phyloP scores from a whole-genome alignment of 2,888 invertebrate species.

The Calephelis perditalis region DNA sequence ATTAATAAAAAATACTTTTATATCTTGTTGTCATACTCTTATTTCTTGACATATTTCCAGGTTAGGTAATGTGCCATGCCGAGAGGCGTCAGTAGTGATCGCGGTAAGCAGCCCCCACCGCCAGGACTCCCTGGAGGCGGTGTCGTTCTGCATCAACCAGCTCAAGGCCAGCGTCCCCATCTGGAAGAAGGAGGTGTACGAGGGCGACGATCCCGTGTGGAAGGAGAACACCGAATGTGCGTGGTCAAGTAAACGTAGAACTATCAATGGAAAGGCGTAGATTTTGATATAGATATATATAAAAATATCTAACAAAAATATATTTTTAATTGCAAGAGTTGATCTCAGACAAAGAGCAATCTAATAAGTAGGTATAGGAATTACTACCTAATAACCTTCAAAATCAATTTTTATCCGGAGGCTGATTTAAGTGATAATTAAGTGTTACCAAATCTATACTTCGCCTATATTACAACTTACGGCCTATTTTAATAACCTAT shows the following conservation, averaged over 20 bases:
- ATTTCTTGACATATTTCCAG: slow-evolving; percentile 54
- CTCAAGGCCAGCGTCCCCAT: slow-evolving; percentile 94
- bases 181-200: slow-evolving; percentile 97
- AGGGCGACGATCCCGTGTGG: slow-evolving; percentile 80
- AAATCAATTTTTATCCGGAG: too few relatives aligned
- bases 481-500: too few relatives aligned
- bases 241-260: slow-evolving; percentile 77
- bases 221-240: slow-evolving; percentile 91
- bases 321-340: too few relatives aligned
- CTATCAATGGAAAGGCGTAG: slow-evolving; percentile 21
- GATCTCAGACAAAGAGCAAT: too few relatives aligned
- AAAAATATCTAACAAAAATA: not conserved
- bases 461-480: too few relatives aligned
- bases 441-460: too few relatives aligned
- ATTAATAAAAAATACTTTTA: too few relatives aligned
- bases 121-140: slow-evolving; percentile 88
- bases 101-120: slow-evolving; percentile 94
- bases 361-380: too few relatives aligned
- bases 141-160: slow-evolving; percentile 88
- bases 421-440: too few relatives aligned
- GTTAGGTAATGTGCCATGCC: slow-evolving; percentile 88
- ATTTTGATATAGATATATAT: not conserved
- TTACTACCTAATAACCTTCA: too few relatives aligned
- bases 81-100: slow-evolving; percentile 93
- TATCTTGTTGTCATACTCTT: too few relatives aligned